Base-by-base conservation (phyloP, 2,797 vertebrate genomes). In the Syndactyla subalaris region DNA sequence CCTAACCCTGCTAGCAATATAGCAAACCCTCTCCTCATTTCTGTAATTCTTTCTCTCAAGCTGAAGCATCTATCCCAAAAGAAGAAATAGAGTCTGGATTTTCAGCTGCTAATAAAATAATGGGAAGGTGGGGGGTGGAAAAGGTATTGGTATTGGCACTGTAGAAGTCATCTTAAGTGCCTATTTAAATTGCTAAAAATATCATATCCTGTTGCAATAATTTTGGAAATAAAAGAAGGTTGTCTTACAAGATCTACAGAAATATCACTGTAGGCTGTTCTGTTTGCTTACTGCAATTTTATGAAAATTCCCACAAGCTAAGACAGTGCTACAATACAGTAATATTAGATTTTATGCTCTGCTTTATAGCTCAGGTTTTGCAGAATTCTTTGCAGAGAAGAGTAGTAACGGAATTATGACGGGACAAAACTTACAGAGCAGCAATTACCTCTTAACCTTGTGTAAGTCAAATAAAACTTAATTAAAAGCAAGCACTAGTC, bases 341-440 rank as follows among this genome's bases (percentile, higher is more conserved):
- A 62, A 79, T 91, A 89, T 39, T 91, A 77, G 72, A 68, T 96
- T 91, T 91, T 77, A 30, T 89, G 36, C 61, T 90, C 29, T 71
- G 20, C 75, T 96, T 92, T 82, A 61, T 74, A 74, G 57, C 75
- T 52, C 49, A 49, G n/a, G 29, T 85, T 52, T 92, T 85, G 29
- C 59, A 81, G 83, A 97, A 85, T 79, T 55, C 79, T 88, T 55
- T 76, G 61, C 49, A 75, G 51, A 89, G 45, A 77, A 83, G 29
- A 54, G 12, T 8, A 46, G 18, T 77, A 71, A 76, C 72, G 43
- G 27, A 6, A 49, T 75, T 94, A n/a, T 66, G 73, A 49, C 29
- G 71, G 63, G 21, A 27, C 16, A 90, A 75, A 87, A 30, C 29
- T 45, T 45, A 48, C 3, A 14, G 62, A 62, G 21, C 3, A 23